Evolutionary conservation across 2,113 vertebrate genomes (phyloP).

Genomic region (Anser cygnoides): DNA sequence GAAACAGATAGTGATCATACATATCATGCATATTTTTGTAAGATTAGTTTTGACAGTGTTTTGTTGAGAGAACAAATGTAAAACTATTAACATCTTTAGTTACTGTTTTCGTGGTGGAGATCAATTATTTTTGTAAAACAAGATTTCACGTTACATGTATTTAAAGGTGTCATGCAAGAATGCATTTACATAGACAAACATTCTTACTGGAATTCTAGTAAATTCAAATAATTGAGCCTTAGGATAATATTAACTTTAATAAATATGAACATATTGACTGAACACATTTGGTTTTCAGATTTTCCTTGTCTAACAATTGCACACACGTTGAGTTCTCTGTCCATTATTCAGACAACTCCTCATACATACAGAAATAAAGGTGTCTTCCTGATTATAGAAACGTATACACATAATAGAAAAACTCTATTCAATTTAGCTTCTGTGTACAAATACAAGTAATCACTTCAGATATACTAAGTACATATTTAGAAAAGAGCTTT

Average conservation of each 20-base stretch:
- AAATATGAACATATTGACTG: background rate
- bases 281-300: background rate
- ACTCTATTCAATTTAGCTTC: background rate
- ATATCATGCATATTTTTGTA: background rate
- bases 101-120: background rate
- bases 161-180: background rate
- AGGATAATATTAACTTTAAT: constrained; percentile 40
- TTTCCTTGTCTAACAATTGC: background rate
- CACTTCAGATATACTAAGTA: constrained; percentile 12
- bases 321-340: background rate
- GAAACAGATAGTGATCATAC: rapidly evolving
- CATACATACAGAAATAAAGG: background rate
- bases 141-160: background rate
- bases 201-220: constrained; percentile 1
- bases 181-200: background rate
- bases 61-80: background rate
- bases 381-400: background rate
- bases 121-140: constrained; percentile 21
- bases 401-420: background rate
- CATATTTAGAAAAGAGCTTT: constrained; percentile 2
- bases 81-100: background rate
- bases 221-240: constrained; percentile 26
- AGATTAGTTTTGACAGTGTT: background rate
- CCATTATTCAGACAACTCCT: background rate
- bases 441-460: background rate